phyloP scores from a whole-genome alignment of 2,113 vertebrate species.

The Carassius auratus region DNA sequence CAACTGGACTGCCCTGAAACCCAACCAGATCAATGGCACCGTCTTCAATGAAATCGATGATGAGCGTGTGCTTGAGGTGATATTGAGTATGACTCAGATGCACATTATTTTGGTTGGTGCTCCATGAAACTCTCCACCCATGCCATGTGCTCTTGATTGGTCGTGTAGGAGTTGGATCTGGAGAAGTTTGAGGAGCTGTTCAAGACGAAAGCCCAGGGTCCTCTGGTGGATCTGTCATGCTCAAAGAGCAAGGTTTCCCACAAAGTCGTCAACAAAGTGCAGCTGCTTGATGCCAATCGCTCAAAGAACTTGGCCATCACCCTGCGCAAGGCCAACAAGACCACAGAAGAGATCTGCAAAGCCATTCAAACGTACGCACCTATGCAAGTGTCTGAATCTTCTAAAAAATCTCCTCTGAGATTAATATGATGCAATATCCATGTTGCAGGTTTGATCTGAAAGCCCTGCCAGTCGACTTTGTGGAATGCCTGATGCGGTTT shows the following conservation, averaged over 20 bases:
- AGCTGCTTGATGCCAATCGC: slow-evolving; percentile 90
- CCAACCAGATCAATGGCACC: slow-evolving; percentile 97
- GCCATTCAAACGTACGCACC: slow-evolving; percentile 88
- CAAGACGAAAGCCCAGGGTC: slow-evolving; percentile 95
- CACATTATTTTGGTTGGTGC: background rate
- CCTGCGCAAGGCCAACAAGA: slow-evolving; percentile 88
- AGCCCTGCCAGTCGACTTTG: slow-evolving; percentile 89
- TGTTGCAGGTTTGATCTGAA: slow-evolving; percentile 87
- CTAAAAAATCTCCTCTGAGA: background rate
- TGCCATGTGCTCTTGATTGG: background rate
- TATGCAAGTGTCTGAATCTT: background rate
- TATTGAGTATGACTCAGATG: background rate
- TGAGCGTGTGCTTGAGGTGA: slow-evolving; percentile 91
- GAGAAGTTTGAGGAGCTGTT: slow-evolving; percentile 97
- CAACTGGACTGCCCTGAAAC: slow-evolving; percentile 96
- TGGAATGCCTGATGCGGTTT: slow-evolving; percentile 95
- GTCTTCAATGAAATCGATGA: slow-evolving; percentile 98
- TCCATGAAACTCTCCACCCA: background rate
- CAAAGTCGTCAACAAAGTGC: slow-evolving; percentile 86
- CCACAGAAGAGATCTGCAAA: slow-evolving; percentile 91
- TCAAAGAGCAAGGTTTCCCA: slow-evolving; percentile 89
- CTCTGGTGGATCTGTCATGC: slow-evolving; percentile 84
- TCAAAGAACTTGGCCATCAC: slow-evolving; percentile 98
- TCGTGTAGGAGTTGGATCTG: slow-evolving; percentile 87
- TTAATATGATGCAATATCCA: background rate